Evolutionary conservation across 1,140 invertebrate species (phyloP).

Genomic region (Drosophila repletoides): DNA sequence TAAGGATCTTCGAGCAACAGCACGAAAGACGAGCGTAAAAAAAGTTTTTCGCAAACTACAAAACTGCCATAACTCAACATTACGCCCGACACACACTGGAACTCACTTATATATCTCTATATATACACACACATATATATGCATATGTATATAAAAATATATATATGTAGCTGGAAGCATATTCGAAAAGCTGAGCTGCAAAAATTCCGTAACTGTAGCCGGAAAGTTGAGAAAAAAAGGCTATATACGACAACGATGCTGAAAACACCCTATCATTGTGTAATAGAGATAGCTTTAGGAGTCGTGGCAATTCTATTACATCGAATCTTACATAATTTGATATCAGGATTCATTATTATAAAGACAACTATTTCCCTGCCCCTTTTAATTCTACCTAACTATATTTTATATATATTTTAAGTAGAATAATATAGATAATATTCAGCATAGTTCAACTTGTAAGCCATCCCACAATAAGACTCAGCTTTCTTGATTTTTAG

Average conservation of each 20-base stretch:
- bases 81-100: constrained; percentile 54
- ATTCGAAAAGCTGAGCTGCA: constrained; percentile 49
- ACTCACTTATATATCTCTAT: constrained; percentile 29
- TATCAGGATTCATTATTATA: too few species aligned
- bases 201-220: constrained; percentile 60
- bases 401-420: too few species aligned
- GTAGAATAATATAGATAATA: too few species aligned
- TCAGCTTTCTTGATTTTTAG: too few species aligned
- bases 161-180: constrained; percentile 23
- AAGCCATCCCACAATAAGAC: too few species aligned
- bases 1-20: constrained; percentile 21
- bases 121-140: constrained; percentile 16
- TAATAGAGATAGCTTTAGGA: too few species aligned
- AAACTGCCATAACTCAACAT: constrained; percentile 81
- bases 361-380: too few species aligned
- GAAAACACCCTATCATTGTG: too few species aligned
- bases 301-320: too few species aligned
- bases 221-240: constrained; percentile 49
- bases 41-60: constrained; percentile 72
- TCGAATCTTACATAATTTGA: too few species aligned
- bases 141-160: constrained; percentile 1
- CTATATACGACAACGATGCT: constrained; percentile 16
- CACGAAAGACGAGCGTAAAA: constrained; percentile 60
- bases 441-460: too few species aligned
- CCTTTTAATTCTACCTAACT: too few species aligned